These are phyloP conservation scores for Momotus momota DNA, from an alignment of 2,797 vertebrate genomes.

Conservation along the genomic window DNA sequence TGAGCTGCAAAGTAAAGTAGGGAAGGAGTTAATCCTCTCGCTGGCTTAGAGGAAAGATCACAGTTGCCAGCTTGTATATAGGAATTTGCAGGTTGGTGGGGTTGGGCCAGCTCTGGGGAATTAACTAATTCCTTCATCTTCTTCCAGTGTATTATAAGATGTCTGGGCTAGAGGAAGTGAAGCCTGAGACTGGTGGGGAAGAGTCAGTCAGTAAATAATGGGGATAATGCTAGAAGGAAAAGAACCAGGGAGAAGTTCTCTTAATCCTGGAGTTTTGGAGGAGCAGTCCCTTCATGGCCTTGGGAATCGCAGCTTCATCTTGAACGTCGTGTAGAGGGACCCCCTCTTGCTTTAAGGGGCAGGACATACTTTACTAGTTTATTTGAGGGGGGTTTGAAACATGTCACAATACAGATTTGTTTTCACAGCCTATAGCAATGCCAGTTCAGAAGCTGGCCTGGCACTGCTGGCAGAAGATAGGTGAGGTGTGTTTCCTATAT, in stretches of 20 bases:
- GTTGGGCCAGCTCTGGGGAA: constrained; percentile 64
- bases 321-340: not conserved
- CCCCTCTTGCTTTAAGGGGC: not conserved
- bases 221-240: constrained; percentile 44
- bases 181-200: constrained; percentile 33
- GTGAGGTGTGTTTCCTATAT: not conserved
- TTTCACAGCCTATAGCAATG: not conserved
- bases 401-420: not conserved
- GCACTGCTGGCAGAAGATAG: not conserved
- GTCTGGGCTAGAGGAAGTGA: constrained; percentile 55
- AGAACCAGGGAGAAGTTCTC: constrained; percentile 22
- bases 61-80: constrained; percentile 65
- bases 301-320: not conserved
- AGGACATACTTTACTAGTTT: not conserved
- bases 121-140: constrained; percentile 73
- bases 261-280: not conserved
- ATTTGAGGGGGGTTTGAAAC: not conserved
- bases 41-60: constrained; percentile 68
- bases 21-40: constrained; percentile 70
- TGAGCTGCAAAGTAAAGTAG: constrained; percentile 44
- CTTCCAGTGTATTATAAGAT: constrained; percentile 64
- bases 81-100: constrained; percentile 71
- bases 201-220: constrained; percentile 58
- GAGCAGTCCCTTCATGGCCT: not conserved
- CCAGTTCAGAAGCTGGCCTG: not conserved